phyloP scores from a whole-genome alignment of 2,888 invertebrate genomes.

The Cephalotes varians region DNA sequence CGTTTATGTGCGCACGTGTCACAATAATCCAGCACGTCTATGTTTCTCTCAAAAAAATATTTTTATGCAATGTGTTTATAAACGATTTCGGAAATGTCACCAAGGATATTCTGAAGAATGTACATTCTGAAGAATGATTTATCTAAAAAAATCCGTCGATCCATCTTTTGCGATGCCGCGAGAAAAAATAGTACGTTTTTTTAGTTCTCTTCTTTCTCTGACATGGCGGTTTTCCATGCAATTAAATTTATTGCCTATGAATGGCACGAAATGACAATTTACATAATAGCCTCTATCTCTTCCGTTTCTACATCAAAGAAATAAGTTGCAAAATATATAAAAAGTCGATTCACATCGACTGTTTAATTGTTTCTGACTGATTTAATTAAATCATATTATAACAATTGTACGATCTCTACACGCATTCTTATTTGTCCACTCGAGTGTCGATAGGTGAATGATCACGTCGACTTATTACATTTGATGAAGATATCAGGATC shows the following conservation, averaged over 20 bases:
- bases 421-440: background rate
- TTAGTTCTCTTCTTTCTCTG: background rate
- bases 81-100: slow-evolving; percentile 6
- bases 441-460: slow-evolving; percentile 1
- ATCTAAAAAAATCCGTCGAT: slow-evolving; percentile 21
- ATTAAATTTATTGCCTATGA: background rate
- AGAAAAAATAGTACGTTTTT: background rate
- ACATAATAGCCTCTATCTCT: background rate
- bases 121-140: background rate
- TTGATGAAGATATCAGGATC: background rate
- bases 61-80: slow-evolving; percentile 8
- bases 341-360: background rate
- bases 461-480: background rate
- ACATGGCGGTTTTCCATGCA: background rate
- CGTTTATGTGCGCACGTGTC: background rate
- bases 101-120: background rate
- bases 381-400: background rate
- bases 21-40: slow-evolving; percentile 18
- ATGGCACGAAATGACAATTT: background rate
- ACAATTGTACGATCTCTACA: background rate
- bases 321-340: background rate
- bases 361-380: background rate
- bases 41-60: background rate
- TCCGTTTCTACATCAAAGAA: background rate
- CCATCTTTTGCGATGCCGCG: background rate